Evolutionary conservation across 2,888 invertebrate genomes (phyloP).

Genomic region (Metalampra italica): DNA sequence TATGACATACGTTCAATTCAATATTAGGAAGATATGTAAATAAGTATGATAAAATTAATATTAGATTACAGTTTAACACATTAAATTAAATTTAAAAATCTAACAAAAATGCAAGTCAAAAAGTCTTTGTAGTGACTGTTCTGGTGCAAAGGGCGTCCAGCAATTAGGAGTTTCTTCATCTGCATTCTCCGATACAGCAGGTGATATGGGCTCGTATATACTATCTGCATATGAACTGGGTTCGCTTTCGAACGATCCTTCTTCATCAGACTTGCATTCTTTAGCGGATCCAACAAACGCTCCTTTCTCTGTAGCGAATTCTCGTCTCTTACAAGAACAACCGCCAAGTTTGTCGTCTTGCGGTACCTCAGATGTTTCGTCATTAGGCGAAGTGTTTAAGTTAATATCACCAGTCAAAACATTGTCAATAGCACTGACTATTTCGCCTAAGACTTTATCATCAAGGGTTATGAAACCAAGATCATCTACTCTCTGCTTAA

Average conservation of each 20-base stretch:
- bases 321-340: neutral
- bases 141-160: conserved; percentile 21
- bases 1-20: too few species aligned
- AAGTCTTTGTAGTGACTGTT: conserved; percentile 27
- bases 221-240: conserved; percentile 11
- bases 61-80: too few species aligned
- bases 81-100: neutral
- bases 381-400: neutral
- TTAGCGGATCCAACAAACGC: neutral
- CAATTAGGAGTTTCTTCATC: conserved; percentile 25
- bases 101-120: conserved; percentile 26
- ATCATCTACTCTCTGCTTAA: conserved; percentile 36
- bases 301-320: neutral
- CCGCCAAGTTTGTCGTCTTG: neutral
- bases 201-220: conserved; percentile 52
- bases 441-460: conserved; percentile 32
- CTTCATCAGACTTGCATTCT: neutral
- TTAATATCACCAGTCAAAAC: conserved; percentile 7
- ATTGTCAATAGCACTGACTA: conserved; percentile 34
- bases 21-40: too few species aligned
- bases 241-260: neutral
- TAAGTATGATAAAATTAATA: too few species aligned
- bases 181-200: conserved; percentile 28
- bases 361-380: neutral
- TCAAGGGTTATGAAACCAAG: conserved; percentile 46